A percentile compares a stretch with the other conserved stretches of the same genome.
phyloP scores from a whole-genome alignment of 2,888 invertebrate genomes.

The Matsumyia berberina region DNA sequence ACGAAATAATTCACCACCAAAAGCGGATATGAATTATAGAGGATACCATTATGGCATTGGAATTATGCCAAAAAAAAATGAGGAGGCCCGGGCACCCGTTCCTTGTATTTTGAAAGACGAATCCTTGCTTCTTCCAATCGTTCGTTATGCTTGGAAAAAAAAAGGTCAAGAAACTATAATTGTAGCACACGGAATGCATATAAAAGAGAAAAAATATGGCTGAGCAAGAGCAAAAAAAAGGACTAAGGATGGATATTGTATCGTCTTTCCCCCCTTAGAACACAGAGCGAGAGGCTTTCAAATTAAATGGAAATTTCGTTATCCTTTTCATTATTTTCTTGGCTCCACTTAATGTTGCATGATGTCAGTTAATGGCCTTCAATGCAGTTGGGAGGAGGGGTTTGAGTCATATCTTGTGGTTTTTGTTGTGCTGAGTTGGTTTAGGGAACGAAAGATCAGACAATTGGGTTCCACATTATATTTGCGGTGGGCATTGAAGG shows the following conservation, averaged over 20 bases:
- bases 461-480: no score
- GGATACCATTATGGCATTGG: conserved; percentile 70
- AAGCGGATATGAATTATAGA: conserved; percentile 71
- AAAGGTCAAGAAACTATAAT: conserved; percentile 74
- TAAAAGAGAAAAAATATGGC: conserved; percentile 28
- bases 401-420: neutral
- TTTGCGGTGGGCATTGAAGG: no score
- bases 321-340: conserved; percentile 46
- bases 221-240: neutral
- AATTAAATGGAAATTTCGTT: conserved; percentile 62
- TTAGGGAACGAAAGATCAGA: no score
- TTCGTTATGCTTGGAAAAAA: conserved; percentile 12
- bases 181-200: conserved; percentile 51
- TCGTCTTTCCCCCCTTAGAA: no score
- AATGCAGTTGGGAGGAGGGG: conserved; percentile 22
- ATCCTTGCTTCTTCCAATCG: conserved; percentile 5
- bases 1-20: conserved; percentile 65
- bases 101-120: conserved; percentile 45
- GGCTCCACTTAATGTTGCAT: conserved; percentile 45
- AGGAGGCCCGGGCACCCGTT: conserved; percentile 26
- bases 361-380: conserved; percentile 48
- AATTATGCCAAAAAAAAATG: conserved; percentile 56
- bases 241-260: conserved; percentile 20
- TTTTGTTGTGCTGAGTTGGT: no score
- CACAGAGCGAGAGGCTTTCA: conserved; percentile 10